Evolutionary conservation across 2,888 invertebrate genomes (phyloP).

Genomic region (Priocnemis perturbator): DNA sequence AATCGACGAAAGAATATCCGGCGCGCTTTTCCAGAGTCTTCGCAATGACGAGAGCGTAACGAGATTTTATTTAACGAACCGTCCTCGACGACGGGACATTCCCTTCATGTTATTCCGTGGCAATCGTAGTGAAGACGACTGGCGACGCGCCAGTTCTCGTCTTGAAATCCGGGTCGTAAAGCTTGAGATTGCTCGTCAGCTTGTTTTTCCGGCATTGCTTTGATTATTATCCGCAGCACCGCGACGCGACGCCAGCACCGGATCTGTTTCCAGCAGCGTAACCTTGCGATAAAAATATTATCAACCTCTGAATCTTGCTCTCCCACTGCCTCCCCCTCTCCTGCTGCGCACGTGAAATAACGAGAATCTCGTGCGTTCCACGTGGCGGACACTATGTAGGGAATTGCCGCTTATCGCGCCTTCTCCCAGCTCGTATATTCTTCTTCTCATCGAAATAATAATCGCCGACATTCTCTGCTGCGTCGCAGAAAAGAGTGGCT

Average conservation of each 20-base stretch:
- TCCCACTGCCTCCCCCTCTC: no score
- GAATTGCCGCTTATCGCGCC: not conserved
- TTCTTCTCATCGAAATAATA: no score
- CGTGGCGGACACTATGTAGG: not conserved
- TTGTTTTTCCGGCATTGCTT: slow-evolving; percentile 46
- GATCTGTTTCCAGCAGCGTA: slow-evolving; percentile 30
- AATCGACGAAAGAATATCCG: no score
- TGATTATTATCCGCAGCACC: slow-evolving; percentile 44
- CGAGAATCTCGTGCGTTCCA: not conserved
- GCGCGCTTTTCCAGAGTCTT: no score
- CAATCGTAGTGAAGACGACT: slow-evolving; percentile 17
- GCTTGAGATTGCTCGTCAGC: slow-evolving; percentile 36
- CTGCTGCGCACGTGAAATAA: no score
- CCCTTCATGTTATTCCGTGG: slow-evolving; percentile 28
- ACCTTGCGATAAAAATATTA: slow-evolving; percentile 37
- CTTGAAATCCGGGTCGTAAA: slow-evolving; percentile 47
- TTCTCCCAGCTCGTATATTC: not conserved
- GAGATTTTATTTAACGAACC: slow-evolving; percentile 33
- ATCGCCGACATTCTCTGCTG: no score
- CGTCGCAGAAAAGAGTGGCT: no score
- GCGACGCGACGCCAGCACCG: slow-evolving; percentile 39
- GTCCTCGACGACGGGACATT: slow-evolving; percentile 11
- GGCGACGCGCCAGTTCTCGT: slow-evolving; percentile 40
- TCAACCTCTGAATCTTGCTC: slow-evolving; percentile 6
- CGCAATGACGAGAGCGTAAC: not conserved